A percentile compares a stretch with the other conserved stretches of the same genome.
Evolutionary conservation across 2,113 vertebrate species (phyloP).

Genomic region (Bucco capensis): DNA sequence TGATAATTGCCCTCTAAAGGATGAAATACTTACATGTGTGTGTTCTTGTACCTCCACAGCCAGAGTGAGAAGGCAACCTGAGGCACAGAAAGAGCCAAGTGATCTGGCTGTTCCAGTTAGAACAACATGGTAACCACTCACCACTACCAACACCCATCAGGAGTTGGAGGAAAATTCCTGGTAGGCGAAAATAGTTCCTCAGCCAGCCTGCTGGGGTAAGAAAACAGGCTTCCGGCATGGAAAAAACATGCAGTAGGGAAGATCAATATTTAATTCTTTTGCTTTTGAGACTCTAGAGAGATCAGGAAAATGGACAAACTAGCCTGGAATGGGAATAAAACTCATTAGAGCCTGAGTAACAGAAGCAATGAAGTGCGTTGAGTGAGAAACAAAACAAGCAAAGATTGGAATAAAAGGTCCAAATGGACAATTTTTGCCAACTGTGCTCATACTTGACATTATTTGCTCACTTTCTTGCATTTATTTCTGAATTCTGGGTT

Average conservation of each 20-base stretch:
- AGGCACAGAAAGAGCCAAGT: not conserved
- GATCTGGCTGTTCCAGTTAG: accelerated
- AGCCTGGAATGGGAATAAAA: not conserved
- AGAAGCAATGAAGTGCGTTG: not conserved
- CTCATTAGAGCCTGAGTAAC: not conserved
- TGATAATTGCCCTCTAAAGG: not conserved
- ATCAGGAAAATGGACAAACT: not conserved
- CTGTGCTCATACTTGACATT: not conserved
- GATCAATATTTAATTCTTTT: not conserved
- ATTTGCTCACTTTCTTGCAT: not conserved
- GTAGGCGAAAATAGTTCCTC: accelerated
- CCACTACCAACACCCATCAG: not conserved
- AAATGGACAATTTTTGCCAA: not conserved
- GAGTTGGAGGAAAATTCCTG: not conserved
- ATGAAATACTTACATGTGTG: not conserved
- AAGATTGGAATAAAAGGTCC: not conserved
- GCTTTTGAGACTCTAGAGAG: not conserved
- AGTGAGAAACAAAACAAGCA: not conserved
- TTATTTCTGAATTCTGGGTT: not conserved
- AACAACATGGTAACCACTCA: not conserved
- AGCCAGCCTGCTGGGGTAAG: not conserved
- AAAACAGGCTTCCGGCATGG: not conserved
- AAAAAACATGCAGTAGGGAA: not conserved
- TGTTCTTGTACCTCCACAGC: not conserved
- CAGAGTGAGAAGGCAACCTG: accelerated